Conservation (phyloP, 2,797 vertebrate genomes). For the Vultur gryphus region DNA sequence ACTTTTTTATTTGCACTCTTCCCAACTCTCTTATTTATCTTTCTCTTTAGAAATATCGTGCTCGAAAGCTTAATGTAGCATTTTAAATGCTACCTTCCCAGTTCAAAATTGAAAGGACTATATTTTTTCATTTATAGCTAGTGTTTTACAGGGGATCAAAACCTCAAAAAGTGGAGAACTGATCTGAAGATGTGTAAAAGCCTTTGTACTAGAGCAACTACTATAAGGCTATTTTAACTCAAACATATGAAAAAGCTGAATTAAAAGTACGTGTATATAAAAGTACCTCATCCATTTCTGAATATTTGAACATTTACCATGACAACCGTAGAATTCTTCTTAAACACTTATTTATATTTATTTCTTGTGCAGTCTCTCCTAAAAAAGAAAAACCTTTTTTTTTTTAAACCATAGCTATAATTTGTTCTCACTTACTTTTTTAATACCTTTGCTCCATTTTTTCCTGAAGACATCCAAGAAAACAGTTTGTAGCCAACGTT, state of each 20-base stretch:
- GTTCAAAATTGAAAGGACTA: neutral
- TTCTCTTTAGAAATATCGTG: neutral
- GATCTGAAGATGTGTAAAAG: neutral
- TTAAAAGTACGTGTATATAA: neutral
- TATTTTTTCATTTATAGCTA: neutral
- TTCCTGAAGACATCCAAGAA: neutral
- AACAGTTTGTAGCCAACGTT: neutral
- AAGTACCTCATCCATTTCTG: neutral
- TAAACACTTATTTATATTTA: neutral
- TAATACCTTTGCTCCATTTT: neutral
- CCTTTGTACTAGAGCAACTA: neutral
- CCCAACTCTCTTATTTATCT: neutral
- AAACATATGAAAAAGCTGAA: neutral
- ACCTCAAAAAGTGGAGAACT: neutral
- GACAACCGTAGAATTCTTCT: neutral
- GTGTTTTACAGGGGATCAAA: conserved; percentile 3
- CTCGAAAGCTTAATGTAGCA: neutral
- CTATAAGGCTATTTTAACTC: neutral
- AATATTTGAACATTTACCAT: neutral
- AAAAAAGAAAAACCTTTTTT: neutral
- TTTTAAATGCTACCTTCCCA: neutral
- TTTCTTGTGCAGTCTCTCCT: neutral
- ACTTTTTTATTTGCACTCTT: neutral
- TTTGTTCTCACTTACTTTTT: neutral
- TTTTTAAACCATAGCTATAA: neutral